phyloP scores from a whole-genome alignment of 2,888 invertebrate species.

The Oconnorella tubifera region DNA sequence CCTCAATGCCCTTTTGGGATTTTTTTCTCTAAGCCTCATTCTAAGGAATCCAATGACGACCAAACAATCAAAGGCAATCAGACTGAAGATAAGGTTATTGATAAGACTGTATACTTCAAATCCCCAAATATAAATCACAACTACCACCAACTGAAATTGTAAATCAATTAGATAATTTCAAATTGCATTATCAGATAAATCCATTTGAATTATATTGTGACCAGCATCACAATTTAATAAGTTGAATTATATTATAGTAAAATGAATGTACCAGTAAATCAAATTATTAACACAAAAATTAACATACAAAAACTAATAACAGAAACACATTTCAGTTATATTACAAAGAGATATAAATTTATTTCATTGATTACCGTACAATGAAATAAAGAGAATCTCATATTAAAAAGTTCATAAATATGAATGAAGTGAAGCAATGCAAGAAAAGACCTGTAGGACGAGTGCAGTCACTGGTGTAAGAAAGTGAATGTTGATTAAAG shows the following conservation, averaged over 20 bases:
- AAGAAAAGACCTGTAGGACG: conserved; percentile 20
- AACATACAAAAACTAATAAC: neutral
- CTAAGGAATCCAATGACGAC: conserved; percentile 18
- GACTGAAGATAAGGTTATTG: conserved; percentile 26
- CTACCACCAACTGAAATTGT: conserved; percentile 1
- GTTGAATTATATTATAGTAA: no score
- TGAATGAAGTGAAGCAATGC: no score
- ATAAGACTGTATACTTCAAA: conserved; percentile 20
- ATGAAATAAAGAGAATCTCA: no score
- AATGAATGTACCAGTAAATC: no score
- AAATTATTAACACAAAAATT: neutral
- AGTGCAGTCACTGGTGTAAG: conserved; percentile 27
- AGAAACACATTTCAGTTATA: neutral
- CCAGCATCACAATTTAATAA: no score
- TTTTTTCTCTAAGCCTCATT: neutral
- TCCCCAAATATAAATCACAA: conserved; percentile 11
- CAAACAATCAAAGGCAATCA: conserved; percentile 20
- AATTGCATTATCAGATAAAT: no score
- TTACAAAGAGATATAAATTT: neutral
- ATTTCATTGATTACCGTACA: no score
- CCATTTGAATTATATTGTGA: no score
- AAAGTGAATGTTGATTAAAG: conserved; percentile 22
- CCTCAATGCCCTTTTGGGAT: no score
- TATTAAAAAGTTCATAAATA: no score
- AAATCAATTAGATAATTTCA: no score